phyloP scores from a whole-genome alignment of 1,140 invertebrate genomes.

The Aphaenogaster ashmeadi region DNA sequence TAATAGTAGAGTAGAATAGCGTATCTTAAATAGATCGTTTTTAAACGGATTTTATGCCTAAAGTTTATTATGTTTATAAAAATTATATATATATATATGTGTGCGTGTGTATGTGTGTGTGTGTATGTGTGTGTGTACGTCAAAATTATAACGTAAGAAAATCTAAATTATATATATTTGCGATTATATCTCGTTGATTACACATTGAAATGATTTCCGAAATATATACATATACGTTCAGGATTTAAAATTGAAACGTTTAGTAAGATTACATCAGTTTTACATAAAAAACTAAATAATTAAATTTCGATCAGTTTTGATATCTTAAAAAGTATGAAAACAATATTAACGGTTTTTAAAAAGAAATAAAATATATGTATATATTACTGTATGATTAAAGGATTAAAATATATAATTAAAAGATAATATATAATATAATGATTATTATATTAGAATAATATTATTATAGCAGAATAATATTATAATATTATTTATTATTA shows the following conservation, averaged over 20 bases:
- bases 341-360: not conserved
- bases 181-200: not conserved
- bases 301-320: not conserved
- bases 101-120: not conserved
- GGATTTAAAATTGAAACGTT: not conserved
- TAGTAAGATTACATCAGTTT: not conserved
- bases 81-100: conserved; percentile 30
- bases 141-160: conserved; percentile 33
- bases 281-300: not conserved
- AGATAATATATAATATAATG: not conserved
- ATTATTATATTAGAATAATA: not conserved
- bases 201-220: not conserved
- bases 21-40: conserved; percentile 79
- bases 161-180: not conserved
- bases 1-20: conserved; percentile 81
- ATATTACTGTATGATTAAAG: not conserved
- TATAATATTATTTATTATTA: conserved; percentile 13
- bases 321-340: not conserved
- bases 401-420: not conserved
- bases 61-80: conserved; percentile 53
- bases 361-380: not conserved
- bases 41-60: conserved; percentile 56
- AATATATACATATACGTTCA: not conserved
- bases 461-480: not conserved
- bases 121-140: conserved; percentile 34